Conservation (phyloP, 1,140 invertebrate genomes). For the Nixonia krombeini region DNA sequence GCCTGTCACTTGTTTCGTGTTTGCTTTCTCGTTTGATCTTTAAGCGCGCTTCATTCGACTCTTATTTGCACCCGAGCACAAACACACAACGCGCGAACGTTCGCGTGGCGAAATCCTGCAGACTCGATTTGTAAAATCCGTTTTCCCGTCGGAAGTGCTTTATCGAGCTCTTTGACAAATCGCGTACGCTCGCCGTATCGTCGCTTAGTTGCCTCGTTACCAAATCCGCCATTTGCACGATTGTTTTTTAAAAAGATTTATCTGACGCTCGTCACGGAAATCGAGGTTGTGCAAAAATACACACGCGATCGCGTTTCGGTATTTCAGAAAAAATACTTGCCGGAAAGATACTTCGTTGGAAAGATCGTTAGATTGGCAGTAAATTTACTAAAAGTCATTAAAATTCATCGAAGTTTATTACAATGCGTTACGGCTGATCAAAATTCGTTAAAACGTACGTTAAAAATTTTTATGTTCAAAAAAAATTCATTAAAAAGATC, state of each 20-base stretch:
- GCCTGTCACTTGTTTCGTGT: conserved; percentile 67
- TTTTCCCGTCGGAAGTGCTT: conserved; percentile 34
- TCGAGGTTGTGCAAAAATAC: no score
- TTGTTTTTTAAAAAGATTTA: conserved; percentile 37
- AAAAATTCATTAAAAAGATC: no score
- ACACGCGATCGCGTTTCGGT: no score
- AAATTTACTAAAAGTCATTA: no score
- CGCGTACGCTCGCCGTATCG: background rate
- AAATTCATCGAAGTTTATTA: no score
- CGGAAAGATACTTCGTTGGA: no score
- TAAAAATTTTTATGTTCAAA: no score
- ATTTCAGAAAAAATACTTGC: no score
- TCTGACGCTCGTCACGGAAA: no score
- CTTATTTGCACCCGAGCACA: conserved; percentile 60
- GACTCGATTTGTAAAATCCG: conserved; percentile 45
- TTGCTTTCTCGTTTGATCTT: conserved; percentile 70
- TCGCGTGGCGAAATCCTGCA: conserved; percentile 38
- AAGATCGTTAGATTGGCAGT: no score
- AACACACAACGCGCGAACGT: conserved; percentile 39
- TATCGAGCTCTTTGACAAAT: conserved; percentile 25
- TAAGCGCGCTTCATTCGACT: conserved; percentile 66
- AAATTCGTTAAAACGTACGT: no score
- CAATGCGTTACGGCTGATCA: no score
- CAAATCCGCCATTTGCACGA: conserved; percentile 42
- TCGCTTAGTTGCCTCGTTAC: background rate